Conservation (phyloP, 1,140 invertebrate genomes). For the Lerema accius region DNA sequence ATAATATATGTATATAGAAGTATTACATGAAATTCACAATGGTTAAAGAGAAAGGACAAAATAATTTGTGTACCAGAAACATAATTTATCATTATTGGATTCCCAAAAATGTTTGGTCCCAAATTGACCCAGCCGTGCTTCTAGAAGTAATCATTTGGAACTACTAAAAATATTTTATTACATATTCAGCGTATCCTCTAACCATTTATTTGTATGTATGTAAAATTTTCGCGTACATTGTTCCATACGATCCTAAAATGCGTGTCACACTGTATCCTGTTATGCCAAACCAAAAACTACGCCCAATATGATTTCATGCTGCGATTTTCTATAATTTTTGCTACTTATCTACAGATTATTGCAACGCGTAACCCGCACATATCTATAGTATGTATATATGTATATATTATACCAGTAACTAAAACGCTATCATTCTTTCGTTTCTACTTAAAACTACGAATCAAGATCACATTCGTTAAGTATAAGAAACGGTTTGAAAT, state of each 20-base stretch:
- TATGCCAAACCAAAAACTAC: no score
- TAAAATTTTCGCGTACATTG: no score
- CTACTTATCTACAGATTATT: constrained; percentile 28
- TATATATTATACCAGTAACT: constrained; percentile 7
- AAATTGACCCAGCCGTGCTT: not conserved
- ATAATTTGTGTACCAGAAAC: no score
- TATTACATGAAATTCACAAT: no score
- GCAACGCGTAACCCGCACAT: constrained; percentile 29
- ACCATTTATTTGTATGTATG: no score
- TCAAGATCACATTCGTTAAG: constrained; percentile 61
- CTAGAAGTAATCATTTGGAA: not conserved
- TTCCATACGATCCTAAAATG: no score
- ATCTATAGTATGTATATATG: constrained; percentile 25
- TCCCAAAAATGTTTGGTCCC: not conserved
- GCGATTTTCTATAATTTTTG: not conserved
- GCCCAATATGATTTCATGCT: no score
- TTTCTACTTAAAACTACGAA: constrained; percentile 53
- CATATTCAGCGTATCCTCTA: not conserved
- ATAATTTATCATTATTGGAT: no score
- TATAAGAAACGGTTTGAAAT: constrained; percentile 46
- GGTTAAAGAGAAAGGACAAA: no score
- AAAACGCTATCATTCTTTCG: constrained; percentile 11
- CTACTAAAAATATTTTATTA: not conserved
- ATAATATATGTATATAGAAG: no score
- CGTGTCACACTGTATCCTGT: no score